phyloP scores from a whole-genome alignment of 2,113 vertebrate genomes.

The Melanocharis versteri region DNA sequence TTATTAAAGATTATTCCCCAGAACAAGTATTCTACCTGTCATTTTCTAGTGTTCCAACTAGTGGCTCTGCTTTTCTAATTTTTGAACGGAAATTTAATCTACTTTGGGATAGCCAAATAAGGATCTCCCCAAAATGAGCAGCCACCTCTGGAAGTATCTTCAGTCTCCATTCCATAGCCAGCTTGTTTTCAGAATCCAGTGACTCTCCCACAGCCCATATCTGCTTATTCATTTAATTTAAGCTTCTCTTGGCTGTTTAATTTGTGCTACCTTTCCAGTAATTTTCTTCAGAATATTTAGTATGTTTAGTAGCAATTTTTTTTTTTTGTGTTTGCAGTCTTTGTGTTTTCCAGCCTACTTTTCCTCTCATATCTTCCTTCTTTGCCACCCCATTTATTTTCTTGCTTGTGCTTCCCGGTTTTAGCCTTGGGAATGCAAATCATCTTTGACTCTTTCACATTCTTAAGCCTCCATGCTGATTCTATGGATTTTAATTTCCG shows the following conservation, averaged over 20 bases:
- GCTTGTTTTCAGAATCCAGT: background rate
- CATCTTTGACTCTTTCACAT: constrained; percentile 28
- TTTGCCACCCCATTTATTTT: background rate
- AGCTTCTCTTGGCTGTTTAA: background rate
- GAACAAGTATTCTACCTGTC: background rate
- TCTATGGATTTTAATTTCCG: constrained; percentile 65
- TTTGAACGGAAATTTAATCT: background rate
- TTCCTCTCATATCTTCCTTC: background rate
- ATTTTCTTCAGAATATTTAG: background rate
- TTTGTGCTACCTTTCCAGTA: background rate
- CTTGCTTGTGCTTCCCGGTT: background rate
- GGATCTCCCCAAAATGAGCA: background rate
- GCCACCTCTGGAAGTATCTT: background rate
- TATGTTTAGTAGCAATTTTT: background rate
- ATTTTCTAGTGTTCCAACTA: background rate
- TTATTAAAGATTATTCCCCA: background rate
- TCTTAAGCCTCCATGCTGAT: constrained; percentile 61
- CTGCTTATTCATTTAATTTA: background rate
- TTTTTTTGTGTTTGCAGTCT: background rate
- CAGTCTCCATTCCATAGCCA: background rate
- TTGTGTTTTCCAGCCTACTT: background rate
- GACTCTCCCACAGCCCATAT: background rate
- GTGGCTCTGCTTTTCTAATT: background rate
- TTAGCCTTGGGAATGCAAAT: constrained; percentile 33
- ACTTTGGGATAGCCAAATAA: background rate